Evolutionary conservation across 2,113 vertebrate species (phyloP).

Genomic region (Ochotona princeps): DNA sequence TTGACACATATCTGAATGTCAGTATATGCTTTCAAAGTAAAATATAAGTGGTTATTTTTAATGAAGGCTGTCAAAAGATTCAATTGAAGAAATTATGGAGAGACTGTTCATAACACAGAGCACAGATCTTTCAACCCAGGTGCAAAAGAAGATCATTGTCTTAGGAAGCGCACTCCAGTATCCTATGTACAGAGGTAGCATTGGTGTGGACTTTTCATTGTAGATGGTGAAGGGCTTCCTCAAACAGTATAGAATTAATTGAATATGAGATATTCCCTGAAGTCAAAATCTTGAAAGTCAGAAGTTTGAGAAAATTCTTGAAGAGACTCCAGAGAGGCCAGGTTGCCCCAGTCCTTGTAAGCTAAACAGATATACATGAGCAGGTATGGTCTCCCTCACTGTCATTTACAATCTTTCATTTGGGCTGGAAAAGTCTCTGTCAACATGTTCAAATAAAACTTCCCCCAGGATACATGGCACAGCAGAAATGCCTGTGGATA

Average conservation of each 20-base stretch:
- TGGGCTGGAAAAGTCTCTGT: slow-evolving; percentile 29
- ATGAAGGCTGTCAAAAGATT: not conserved
- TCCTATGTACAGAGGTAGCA: not conserved
- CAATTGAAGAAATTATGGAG: not conserved
- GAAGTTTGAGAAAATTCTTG: not conserved
- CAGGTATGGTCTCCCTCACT: not conserved
- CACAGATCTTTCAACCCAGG: not conserved
- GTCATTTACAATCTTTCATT: slow-evolving; percentile 48
- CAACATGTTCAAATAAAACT: slow-evolving; percentile 53
- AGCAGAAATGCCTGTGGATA: slow-evolving; percentile 65
- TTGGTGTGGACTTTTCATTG: not conserved
- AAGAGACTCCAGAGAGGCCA: slow-evolving; percentile 20
- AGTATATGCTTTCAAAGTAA: not conserved
- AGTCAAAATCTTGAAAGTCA: slow-evolving; percentile 24
- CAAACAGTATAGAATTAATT: not conserved
- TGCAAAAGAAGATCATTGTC: not conserved
- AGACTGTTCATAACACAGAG: not conserved
- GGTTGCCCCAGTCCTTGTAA: slow-evolving; percentile 11
- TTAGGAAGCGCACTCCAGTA: not conserved
- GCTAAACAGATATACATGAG: not conserved
- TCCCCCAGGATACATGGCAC: not conserved
- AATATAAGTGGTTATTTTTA: not conserved
- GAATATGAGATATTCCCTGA: not conserved
- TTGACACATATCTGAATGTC: not conserved
- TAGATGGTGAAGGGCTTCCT: not conserved